phyloP scores from a whole-genome alignment of 2,113 vertebrate genomes.

The Grantiella picta region DNA sequence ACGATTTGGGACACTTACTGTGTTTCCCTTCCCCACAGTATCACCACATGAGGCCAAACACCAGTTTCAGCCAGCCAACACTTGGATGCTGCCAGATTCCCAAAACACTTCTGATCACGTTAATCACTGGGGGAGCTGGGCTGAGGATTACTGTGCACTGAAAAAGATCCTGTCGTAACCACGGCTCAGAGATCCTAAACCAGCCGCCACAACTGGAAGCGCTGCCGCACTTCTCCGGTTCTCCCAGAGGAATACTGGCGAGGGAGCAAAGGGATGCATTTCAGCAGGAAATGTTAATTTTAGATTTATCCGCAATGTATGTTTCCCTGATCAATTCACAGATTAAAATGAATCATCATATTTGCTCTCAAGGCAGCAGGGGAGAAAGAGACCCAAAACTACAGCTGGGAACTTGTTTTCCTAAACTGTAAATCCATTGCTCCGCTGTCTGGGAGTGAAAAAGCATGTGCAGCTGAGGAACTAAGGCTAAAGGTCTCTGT shows the following conservation, averaged over 20 bases:
- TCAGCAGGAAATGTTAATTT: not conserved
- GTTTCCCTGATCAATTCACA: not conserved
- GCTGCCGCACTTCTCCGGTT: fast-evolving
- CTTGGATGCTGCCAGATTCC: not conserved
- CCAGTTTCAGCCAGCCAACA: not conserved
- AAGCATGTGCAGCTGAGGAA: not conserved
- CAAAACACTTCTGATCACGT: not conserved
- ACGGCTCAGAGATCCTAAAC: not conserved
- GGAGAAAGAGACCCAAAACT: not conserved
- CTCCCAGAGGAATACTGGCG: not conserved
- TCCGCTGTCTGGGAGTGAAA: not conserved
- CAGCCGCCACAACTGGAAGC: not conserved
- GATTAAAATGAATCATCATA: not conserved
- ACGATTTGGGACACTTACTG: not conserved
- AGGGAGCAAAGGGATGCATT: not conserved
- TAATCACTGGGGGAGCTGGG: not conserved
- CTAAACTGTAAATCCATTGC: not conserved
- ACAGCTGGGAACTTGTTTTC: not conserved
- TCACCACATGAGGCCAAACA: fast-evolving
- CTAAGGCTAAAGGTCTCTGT: slow-evolving; percentile 25
- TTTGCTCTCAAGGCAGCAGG: not conserved
- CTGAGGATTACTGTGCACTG: not conserved
- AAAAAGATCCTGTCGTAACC: not conserved
- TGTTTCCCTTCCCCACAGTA: fast-evolving
- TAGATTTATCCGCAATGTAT: not conserved